phyloP scores from a whole-genome alignment of 2,113 vertebrate species.

The Hemiprocne comata region DNA sequence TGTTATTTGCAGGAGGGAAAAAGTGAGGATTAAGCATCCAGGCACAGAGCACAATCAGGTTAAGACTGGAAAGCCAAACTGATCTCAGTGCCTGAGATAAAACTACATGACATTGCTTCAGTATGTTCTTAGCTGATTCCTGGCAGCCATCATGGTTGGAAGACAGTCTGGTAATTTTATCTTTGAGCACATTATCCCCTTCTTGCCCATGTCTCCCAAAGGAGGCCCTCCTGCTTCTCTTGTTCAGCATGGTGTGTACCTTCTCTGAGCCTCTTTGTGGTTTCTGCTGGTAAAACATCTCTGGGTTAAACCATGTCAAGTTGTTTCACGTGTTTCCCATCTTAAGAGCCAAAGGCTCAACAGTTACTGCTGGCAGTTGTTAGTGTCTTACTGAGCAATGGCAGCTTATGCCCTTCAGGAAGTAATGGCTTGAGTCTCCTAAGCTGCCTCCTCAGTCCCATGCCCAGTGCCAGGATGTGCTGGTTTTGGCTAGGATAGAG shows the following conservation, averaged over 20 bases:
- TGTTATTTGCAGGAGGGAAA: not conserved
- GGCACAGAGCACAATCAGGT: not conserved
- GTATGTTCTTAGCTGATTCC: not conserved
- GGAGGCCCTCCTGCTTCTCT: not conserved
- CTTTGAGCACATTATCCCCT: not conserved
- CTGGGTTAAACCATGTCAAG: not conserved
- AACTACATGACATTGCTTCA: not conserved
- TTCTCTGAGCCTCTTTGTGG: not conserved
- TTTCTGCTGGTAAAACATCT: not conserved
- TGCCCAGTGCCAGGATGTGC: too few species aligned
- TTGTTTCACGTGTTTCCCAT: not conserved
- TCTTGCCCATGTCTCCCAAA: rapidly evolving
- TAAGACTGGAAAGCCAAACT: not conserved
- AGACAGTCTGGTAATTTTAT: not conserved
- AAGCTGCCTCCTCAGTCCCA: not conserved
- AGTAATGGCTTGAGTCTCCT: not conserved
- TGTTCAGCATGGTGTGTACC: not conserved
- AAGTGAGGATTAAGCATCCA: not conserved
- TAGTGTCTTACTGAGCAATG: not conserved
- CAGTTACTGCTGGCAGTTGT: not conserved
- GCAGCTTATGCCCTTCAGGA: not conserved
- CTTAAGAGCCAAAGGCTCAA: not conserved
- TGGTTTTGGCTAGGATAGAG: too few species aligned
- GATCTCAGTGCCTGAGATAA: not conserved
- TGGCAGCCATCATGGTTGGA: not conserved